Base-by-base conservation (phyloP, 2,888 invertebrate species). In the Hyalella azteca region DNA sequence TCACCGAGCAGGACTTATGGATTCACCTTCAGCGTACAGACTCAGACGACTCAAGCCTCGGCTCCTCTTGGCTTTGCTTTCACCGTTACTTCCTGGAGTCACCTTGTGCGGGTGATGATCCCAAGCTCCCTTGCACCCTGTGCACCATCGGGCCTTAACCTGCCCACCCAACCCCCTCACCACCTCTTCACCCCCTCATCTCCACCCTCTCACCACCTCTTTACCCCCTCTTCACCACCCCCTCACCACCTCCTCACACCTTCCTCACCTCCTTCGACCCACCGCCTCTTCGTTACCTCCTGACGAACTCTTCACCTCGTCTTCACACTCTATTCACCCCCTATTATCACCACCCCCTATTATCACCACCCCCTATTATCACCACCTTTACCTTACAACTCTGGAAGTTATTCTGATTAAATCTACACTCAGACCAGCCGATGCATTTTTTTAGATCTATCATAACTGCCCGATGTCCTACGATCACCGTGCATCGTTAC, bases 31-130 rank as follows among this genome's bases (percentile, higher is more conserved):
- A n/a, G n/a, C n/a, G n/a, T n/a, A n/a, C n/a, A n/a, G n/a, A n/a
- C n/a, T n/a, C n/a, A n/a, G n/a, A n/a, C n/a, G n/a, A n/a, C n/a
- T n/a, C n/a, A n/a, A n/a, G n/a, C n/a, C n/a, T n/a, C n/a, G n/a
- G n/a, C n/a, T n/a, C n/a, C n/a, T n/a, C n/a, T n/a, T n/a, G n/a
- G n/a, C n/a, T n/a, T 36, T 36, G 66, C 66, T 66, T 66, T 66
- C 66, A 66, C 66, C 66, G 66, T 66, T 66, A 66, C 66, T n/a
- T 36, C 66, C n/a, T 32, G 36, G 29, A 66, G 66, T 66, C 66
- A 66, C 66, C 66, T 66, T 66, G 36, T 66, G 13, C 11, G 66
- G 66, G 66, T 66, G 66, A 36, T 66, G 66, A 11, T 36, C 66
- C n/a, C 66, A 11, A 15, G 66, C 59, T 45, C 45, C 15, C 7